Conservation (phyloP, 1,140 invertebrate genomes). For the Brachionus koreanus region DNA sequence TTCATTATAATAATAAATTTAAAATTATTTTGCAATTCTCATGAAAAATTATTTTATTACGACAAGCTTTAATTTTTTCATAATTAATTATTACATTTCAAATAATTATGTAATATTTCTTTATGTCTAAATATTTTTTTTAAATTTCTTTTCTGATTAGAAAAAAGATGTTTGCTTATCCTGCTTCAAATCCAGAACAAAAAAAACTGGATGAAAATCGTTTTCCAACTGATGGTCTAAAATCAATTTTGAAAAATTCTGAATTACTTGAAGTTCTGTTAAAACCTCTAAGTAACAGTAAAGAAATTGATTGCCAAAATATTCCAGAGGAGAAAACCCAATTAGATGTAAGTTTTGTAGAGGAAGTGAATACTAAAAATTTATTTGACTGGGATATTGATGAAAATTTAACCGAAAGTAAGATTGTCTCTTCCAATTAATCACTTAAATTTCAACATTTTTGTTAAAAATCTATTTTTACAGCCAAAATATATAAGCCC, state of each 20-base stretch:
- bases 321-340: not conserved
- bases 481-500: slow-evolving; percentile 14
- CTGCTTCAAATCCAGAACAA: not conserved
- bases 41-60: too few species aligned
- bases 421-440: not conserved
- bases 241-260: slow-evolving; percentile 23
- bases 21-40: too few species aligned
- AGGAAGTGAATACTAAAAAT: not conserved
- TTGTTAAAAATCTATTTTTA: not conserved
- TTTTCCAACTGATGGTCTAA: slow-evolving; percentile 36
- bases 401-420: not conserved
- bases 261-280: slow-evolving; percentile 35
- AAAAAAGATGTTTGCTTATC: not conserved
- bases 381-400: slow-evolving; percentile 17
- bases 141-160: not conserved
- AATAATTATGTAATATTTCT: too few species aligned
- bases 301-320: not conserved
- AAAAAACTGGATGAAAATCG: not conserved
- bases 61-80: too few species aligned
- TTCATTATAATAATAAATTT: too few species aligned
- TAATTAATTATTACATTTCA: too few species aligned
- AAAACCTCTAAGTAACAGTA: not conserved
- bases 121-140: too few species aligned
- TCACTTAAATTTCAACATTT: not conserved
- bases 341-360: not conserved